phyloP scores from a whole-genome alignment of 2,113 vertebrate species.

The Cyprinodon variegatus region DNA sequence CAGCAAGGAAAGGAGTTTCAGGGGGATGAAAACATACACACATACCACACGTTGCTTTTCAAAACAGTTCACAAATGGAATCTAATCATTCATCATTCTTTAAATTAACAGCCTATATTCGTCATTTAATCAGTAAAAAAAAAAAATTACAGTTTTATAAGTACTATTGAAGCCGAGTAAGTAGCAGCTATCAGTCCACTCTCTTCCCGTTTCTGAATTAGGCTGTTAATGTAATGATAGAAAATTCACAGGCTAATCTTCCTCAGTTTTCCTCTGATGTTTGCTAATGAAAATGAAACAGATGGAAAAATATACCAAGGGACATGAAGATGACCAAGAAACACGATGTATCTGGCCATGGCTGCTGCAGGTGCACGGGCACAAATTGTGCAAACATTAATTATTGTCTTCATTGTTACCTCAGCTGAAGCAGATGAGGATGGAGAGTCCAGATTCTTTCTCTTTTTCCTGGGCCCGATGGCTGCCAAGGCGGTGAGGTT shows the following conservation, averaged over 20 bases:
- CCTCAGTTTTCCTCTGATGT: neutral
- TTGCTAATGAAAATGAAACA: neutral
- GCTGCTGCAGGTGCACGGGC: neutral
- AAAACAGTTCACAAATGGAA: too few relatives aligned
- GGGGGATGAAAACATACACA: too few relatives aligned
- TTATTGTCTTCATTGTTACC: slow-evolving; percentile 74
- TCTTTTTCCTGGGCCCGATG: slow-evolving; percentile 94
- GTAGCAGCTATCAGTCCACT: neutral
- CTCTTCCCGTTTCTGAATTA: neutral
- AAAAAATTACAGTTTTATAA: neutral
- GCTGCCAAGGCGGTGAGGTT: slow-evolving; percentile 95
- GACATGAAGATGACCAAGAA: neutral
- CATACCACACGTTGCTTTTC: too few relatives aligned
- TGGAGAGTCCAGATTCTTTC: slow-evolving; percentile 86
- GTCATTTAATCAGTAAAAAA: neutral
- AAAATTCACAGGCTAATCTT: neutral
- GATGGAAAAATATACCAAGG: neutral
- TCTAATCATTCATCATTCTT: too few relatives aligned
- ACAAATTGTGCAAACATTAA: neutral
- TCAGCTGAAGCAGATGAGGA: slow-evolving; percentile 88
- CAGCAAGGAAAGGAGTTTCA: too few relatives aligned
- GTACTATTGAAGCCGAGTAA: neutral
- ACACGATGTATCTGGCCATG: neutral
- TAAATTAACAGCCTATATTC: too few relatives aligned
- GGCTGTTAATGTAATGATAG: neutral